phyloP scores from a whole-genome alignment of 2,113 vertebrate genomes.

The Coturnix japonica region DNA sequence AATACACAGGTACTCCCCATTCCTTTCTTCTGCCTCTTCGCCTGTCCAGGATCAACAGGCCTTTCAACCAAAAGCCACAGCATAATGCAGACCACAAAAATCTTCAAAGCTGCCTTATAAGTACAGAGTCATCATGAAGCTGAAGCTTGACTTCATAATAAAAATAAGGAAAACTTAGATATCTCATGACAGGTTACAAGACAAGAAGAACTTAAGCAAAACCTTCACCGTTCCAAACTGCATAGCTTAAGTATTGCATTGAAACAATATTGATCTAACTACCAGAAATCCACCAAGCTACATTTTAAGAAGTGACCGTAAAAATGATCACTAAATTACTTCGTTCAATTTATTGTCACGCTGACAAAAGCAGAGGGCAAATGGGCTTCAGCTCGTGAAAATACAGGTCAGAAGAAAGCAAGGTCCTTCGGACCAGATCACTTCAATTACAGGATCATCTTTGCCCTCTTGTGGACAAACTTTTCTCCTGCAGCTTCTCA shows the following conservation, averaged over 20 bases:
- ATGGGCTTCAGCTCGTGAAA: not conserved
- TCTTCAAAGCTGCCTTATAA: not conserved
- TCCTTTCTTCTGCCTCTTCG: not conserved
- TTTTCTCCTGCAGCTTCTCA: slow-evolving; percentile 5
- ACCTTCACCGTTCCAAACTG: not conserved
- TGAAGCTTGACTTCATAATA: not conserved
- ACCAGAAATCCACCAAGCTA: not conserved
- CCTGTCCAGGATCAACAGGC: not conserved
- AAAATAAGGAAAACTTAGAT: not conserved
- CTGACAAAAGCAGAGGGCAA: not conserved
- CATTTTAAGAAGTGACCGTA: not conserved
- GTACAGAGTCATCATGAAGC: not conserved
- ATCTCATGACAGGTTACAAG: not conserved
- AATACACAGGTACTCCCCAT: not conserved
- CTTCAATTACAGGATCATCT: not conserved
- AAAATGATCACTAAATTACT: not conserved
- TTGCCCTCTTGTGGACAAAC: slow-evolving; percentile 61
- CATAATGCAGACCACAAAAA: not conserved
- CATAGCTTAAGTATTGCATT: not conserved
- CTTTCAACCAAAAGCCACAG: not conserved
- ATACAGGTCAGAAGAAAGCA: rapidly evolving
- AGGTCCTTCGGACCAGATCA: not conserved
- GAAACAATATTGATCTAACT: not conserved
- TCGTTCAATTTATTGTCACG: not conserved
- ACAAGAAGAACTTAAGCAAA: not conserved